Base-by-base conservation (phyloP, 1,140 invertebrate genomes). In the Zaprionus capensis region DNA sequence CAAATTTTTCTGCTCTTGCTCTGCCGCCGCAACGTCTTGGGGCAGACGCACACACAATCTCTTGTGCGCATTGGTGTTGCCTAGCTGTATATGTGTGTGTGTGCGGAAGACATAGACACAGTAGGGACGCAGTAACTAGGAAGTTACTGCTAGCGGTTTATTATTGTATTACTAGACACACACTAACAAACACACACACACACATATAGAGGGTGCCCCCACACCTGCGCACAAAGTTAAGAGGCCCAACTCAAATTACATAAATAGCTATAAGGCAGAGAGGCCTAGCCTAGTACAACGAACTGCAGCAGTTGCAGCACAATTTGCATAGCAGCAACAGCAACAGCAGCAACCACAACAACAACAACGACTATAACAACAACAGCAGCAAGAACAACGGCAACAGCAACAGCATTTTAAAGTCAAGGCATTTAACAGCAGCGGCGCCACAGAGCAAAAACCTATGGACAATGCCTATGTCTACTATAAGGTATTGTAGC, bases 391-490 rank as follows among this genome's bases (percentile, higher is more conserved):
- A 38, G 24, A 64, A 59, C 68, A 49, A 57, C 34, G 36, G 55
- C 53, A 71, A 51, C 70, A 51, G 66, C 46, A 49, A 61, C 75
- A 81, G 76, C 78, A 71, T 80, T 81, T 81, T 79, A 90, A 88
- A 82, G 79, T 81, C 74, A 78, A 76, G 72, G 64, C 73, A 71
- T 59, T 57, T 59, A 77, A 58, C 79, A 71, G 77, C 70, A 63
- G 61, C 61, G 41, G 41, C 46, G 49, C 34, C 72, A 76, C 38
- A 76, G 58, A 71, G 77, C 68, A 64, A 70, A 71, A 92, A 92
- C 91, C 78, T 92, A 92, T 92, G 91, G 91, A 92, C 91, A 92
- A 92, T 92, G 91, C 91, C 84, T 92, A 92, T 84, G 91, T 92
- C 78, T 92, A 92, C 91, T 92, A 92, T 85, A 92, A 92, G 91